Base-by-base conservation (phyloP, 2,888 invertebrate genomes). In the Tetropium fuscum region DNA sequence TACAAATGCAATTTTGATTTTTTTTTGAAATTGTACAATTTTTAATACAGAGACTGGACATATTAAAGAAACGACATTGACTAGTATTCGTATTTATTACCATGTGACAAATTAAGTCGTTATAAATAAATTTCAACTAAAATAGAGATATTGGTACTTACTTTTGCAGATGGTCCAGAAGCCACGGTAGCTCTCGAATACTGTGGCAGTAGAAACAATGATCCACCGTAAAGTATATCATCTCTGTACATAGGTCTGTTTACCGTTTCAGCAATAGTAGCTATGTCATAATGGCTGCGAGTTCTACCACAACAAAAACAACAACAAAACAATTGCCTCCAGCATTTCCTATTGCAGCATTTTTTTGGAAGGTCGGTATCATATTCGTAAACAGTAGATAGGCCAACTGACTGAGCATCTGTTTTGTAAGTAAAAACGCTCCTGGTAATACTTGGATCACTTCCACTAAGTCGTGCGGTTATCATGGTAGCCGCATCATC, bases 161-260 rank as follows among this genome's bases (percentile, higher is more conserved):
- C 64, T 44, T 45, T 63, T 15, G 43, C 10, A n/a, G 53, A 43
- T 19, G 48, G 34, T 2, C 27, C 38, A 2, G 53, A 19, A 19
- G 2, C 6, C 6, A 47, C 10, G 8, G 43, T 59, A 4, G 47
- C 30, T 43, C 18, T 61, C 3, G 55, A 36, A 53, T 67, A 67
- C 34, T 65, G 63, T 4, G 71, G 63, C 6, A 71, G 16, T 2
- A 43, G 44, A 20, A 61, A 59, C 8, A 74, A 34, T 3, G 78
- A 78, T 1, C 73, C 78, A n/a, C 84, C 82, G 74, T 88, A 92
- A 78, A 91, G 90, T 48, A 91, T 88, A 73, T 92, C 92, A 64
- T 88, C 87, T 44, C 88, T 83, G 74, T 90, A 88, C 68, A 92
- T 80, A 0, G 90, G 90, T 64, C 80, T 70, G 48, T 70, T 72